phyloP scores from a whole-genome alignment of 1,140 invertebrate genomes.

The Andricus grossulariae region DNA sequence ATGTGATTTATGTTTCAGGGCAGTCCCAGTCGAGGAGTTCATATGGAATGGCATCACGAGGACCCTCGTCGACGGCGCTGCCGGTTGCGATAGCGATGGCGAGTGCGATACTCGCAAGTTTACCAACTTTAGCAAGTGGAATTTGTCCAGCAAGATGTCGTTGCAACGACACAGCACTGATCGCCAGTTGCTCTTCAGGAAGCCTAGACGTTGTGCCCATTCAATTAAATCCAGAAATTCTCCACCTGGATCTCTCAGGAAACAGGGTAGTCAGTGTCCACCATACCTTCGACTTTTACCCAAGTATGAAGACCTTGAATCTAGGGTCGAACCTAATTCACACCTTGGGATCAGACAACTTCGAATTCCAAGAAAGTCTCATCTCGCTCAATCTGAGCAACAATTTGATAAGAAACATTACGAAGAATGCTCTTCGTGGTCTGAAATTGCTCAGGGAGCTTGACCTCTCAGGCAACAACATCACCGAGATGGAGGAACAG shows the following conservation, averaged over 20 bases:
- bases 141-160: conserved; percentile 87
- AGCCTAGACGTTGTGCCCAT: conserved; percentile 89
- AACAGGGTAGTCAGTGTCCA: conserved; percentile 85
- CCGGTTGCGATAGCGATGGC: conserved; percentile 68
- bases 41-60: conserved; percentile 74
- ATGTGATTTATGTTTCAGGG: conserved; percentile 56
- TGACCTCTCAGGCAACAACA: conserved; percentile 86
- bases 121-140: conserved; percentile 68
- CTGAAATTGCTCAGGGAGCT: conserved; percentile 81
- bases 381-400: conserved; percentile 85
- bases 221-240: conserved; percentile 89
- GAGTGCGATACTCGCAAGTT: conserved; percentile 58
- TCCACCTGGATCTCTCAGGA: conserved; percentile 84
- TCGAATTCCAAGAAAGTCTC: conserved; percentile 84
- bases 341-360: conserved; percentile 86
- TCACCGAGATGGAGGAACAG: conserved; percentile 82
- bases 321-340: conserved; percentile 88
- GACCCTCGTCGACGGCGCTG: conserved; percentile 62
- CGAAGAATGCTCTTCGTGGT: conserved; percentile 86
- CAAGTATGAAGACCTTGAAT: conserved; percentile 85
- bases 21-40: conserved; percentile 63
- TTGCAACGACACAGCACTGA: conserved; percentile 87
- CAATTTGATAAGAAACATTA: conserved; percentile 82
- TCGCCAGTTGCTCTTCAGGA: conserved; percentile 84
- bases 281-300: conserved; percentile 86